These are phyloP conservation scores for Epinotia bilunana DNA, from an alignment of 2,888 invertebrate genomes.

Conservation along the genomic window DNA sequence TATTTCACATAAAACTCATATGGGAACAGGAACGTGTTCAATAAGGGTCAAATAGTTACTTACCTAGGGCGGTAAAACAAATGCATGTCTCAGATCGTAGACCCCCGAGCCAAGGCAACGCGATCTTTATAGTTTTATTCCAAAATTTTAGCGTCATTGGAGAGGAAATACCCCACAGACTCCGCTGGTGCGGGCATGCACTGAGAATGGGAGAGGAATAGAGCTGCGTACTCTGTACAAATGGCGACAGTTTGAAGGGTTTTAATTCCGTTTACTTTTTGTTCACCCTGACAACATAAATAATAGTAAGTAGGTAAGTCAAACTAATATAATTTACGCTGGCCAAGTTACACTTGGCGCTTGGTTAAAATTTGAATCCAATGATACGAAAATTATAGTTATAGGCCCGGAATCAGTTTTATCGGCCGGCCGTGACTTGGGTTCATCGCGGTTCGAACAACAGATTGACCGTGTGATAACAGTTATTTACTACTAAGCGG, in stretches of 20 bases:
- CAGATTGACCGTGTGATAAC: constrained; percentile 77
- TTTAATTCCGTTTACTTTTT: not conserved
- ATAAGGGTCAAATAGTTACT: no score
- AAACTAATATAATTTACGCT: not conserved
- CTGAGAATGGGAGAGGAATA: not conserved
- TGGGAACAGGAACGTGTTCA: no score
- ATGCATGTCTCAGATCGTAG: no score
- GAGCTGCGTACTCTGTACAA: not conserved
- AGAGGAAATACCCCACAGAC: not conserved
- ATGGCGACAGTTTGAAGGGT: not conserved
- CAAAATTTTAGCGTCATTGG: not conserved
- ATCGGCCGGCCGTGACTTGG: constrained; percentile 77
- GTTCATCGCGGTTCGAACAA: constrained; percentile 72
- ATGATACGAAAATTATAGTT: constrained; percentile 63
- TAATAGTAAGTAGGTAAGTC: not conserved
- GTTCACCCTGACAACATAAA: no score
- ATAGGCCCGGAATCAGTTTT: constrained; percentile 63
- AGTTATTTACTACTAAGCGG: constrained; percentile 58
- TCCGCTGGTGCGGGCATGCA: not conserved
- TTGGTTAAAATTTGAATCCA: not conserved
- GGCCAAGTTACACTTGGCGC: not conserved
- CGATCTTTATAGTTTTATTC: no score
- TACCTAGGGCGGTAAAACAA: no score
- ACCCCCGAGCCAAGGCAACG: no score
- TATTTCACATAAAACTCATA: not conserved